These are phyloP conservation scores for Beroe ovata DNA, from an alignment of 37 sponge, comb jelly and placozoan species.

Conservation along the genomic window DNA sequence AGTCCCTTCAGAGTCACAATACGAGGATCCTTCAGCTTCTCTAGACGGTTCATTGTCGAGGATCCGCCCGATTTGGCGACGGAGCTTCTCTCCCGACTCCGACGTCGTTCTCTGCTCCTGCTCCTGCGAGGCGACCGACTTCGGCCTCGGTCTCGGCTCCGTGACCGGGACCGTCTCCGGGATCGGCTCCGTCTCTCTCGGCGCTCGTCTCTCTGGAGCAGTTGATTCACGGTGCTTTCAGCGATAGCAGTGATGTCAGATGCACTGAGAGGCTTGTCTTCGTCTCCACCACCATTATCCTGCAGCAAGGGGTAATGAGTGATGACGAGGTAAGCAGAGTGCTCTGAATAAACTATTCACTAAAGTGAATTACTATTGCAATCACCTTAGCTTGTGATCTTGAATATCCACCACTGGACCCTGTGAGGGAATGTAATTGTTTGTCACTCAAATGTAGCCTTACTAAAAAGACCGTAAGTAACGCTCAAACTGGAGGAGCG, in stretches of 20 bases:
- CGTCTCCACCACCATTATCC: not conserved
- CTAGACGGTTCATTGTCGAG: not conserved
- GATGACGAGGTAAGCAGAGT: no score
- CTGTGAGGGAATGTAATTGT: no score
- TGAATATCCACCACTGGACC: not conserved
- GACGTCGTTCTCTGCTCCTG: slow-evolving; percentile 13
- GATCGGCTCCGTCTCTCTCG: not conserved
- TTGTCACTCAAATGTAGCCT: no score
- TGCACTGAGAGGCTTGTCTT: slow-evolving; percentile 48
- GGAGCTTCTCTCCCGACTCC: not conserved
- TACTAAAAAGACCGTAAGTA: no score
- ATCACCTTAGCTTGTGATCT: no score
- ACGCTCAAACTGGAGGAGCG: no score
- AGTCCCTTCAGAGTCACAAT: slow-evolving; percentile 58
- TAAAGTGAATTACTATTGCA: no score
- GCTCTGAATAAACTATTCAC: no score
- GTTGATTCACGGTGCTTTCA: slow-evolving; percentile 34
- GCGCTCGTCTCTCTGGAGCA: slow-evolving; percentile 53
- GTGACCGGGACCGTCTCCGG: not conserved
- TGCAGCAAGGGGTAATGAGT: not conserved
- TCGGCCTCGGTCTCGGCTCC: slow-evolving; percentile 1
- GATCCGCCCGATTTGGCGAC: not conserved
- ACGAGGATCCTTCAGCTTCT: slow-evolving; percentile 62
- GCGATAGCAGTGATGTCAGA: slow-evolving; percentile 64
- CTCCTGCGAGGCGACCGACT: slow-evolving; percentile 2